phyloP scores from a whole-genome alignment of 2,113 vertebrate genomes.

The Tachycineta bicolor region DNA sequence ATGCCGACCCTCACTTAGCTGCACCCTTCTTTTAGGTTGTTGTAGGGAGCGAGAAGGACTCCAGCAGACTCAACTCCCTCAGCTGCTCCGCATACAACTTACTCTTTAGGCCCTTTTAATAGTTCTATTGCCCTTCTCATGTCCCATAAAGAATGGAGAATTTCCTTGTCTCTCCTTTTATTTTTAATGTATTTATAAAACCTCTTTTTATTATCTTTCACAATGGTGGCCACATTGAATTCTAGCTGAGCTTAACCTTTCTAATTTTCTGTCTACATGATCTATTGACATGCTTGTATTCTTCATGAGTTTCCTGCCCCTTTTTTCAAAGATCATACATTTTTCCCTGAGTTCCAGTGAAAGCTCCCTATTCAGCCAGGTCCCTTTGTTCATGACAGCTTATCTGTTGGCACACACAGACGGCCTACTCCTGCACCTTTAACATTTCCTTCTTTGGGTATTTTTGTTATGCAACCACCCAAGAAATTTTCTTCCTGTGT shows the following conservation, averaged over 20 bases:
- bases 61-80: neutral
- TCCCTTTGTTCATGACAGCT: neutral
- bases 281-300: no score
- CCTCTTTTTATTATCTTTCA: neutral
- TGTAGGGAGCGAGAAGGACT: neutral
- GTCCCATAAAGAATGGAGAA: neutral
- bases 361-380: neutral
- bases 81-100: rapidly evolving
- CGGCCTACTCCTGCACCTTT: rapidly evolving
- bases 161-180: neutral
- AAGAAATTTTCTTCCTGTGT: neutral
- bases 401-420: no score
- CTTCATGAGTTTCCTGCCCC: neutral
- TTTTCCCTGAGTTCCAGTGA: neutral
- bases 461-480: neutral
- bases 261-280: neutral
- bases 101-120: neutral
- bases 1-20: neutral
- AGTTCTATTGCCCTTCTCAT: neutral
- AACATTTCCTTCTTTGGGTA: neutral
- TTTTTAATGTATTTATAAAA: neutral
- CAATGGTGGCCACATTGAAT: neutral
- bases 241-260: neutral
- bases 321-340: neutral
- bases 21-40: neutral